Evolutionary conservation across 2,797 vertebrate genomes (phyloP).

Genomic region (Psittacula derbiana): DNA sequence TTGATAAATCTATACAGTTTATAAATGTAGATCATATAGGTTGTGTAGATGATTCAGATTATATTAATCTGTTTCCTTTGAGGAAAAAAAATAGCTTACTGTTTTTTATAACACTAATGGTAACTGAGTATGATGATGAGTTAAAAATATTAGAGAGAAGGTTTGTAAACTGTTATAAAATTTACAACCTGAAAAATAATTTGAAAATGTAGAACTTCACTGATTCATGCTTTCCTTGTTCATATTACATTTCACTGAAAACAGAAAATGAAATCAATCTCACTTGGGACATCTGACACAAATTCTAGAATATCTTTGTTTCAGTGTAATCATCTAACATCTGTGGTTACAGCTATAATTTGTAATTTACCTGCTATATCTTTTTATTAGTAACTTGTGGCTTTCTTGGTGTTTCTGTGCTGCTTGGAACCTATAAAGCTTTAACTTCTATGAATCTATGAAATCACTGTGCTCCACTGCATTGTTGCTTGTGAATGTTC

Average conservation of each 20-base stretch:
- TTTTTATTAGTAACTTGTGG: conserved; percentile 31
- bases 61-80: not conserved
- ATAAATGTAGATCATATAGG: not conserved
- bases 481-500: not conserved
- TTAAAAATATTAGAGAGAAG: not conserved
- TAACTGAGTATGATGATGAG: not conserved
- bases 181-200: not conserved
- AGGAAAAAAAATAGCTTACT: not conserved
- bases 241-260: not conserved
- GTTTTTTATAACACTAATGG: not conserved
- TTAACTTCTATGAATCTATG: not conserved
- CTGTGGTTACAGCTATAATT: conserved; percentile 23
- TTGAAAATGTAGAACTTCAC: not conserved
- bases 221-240: not conserved
- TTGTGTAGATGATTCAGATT: not conserved
- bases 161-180: not conserved
- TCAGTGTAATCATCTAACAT: conserved; percentile 20
- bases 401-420: not conserved
- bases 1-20: not conserved
- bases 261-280: conserved; percentile 32
- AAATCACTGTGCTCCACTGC: not conserved
- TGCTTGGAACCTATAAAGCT: not conserved
- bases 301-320: not conserved
- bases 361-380: not conserved
- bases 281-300: not conserved